These are phyloP conservation scores for Odobenus rosmarus DNA, from an alignment of 2,113 vertebrate species.

Conservation along the genomic window DNA sequence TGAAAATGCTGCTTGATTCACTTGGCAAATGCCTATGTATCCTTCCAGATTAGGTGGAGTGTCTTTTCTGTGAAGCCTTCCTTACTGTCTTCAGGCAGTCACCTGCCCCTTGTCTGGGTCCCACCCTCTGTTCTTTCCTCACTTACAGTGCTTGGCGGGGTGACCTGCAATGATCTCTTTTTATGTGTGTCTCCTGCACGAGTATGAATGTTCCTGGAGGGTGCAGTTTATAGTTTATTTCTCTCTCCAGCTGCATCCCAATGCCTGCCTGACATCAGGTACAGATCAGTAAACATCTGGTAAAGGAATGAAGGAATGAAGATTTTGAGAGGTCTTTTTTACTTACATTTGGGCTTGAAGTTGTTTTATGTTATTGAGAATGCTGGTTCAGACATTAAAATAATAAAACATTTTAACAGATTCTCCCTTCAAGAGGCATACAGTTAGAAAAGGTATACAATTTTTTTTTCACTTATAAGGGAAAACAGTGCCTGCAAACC, in stretches of 20 bases:
- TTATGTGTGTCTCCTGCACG: background rate
- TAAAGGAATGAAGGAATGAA: background rate
- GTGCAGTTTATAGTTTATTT: background rate
- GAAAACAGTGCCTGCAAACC: background rate
- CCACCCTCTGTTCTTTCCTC: background rate
- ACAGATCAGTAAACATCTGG: background rate
- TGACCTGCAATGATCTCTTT: background rate
- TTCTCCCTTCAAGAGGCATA: constrained; percentile 11
- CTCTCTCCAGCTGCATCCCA: background rate
- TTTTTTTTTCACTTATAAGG: background rate
- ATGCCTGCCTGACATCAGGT: background rate
- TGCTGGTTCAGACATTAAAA: background rate
- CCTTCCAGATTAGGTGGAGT: background rate
- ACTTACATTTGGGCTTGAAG: background rate
- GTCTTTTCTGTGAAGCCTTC: background rate
- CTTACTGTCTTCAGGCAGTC: background rate
- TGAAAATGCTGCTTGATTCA: background rate
- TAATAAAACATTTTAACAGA: constrained; percentile 17
- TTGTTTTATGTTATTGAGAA: constrained; percentile 24
- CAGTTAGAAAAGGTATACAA: background rate
- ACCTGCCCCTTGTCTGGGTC: background rate
- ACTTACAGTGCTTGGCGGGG: background rate
- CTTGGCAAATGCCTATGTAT: background rate
- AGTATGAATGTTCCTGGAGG: background rate
- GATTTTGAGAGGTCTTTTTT: constrained; percentile 23